Conservation (phyloP, 2,888 invertebrate genomes). For the Watsonalla cultraria region DNA sequence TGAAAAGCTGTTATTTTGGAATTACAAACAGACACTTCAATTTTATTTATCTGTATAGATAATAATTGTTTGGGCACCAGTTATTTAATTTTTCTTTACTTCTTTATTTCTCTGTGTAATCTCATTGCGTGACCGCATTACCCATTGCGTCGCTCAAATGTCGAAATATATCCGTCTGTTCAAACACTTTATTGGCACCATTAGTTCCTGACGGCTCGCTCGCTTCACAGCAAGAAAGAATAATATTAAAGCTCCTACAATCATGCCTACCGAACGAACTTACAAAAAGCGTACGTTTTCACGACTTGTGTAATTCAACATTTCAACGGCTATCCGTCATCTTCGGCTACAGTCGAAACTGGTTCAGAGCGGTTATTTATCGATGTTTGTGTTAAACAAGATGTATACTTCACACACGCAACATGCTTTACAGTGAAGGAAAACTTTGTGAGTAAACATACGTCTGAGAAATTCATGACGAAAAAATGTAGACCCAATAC, state of each 20-base stretch:
- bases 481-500: no score
- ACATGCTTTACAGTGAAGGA: neutral
- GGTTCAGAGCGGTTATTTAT: neutral
- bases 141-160: no score
- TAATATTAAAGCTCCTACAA: neutral
- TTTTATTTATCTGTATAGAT: no score
- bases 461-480: no score
- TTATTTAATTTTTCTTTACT: no score
- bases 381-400: neutral
- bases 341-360: conserved; percentile 2
- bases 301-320: neutral
- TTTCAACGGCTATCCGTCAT: conserved; percentile 3
- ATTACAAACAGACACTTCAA: no score
- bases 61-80: no score
- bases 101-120: no score
- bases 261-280: neutral
- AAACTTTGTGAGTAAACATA: no score
- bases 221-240: neutral
- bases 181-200: neutral
- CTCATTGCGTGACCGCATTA: no score
- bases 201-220: neutral
- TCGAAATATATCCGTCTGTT: neutral
- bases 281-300: neutral
- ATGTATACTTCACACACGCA: neutral
- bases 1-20: no score